phyloP scores from a whole-genome alignment of 2,113 vertebrate species.

The Climacteris rufus region DNA sequence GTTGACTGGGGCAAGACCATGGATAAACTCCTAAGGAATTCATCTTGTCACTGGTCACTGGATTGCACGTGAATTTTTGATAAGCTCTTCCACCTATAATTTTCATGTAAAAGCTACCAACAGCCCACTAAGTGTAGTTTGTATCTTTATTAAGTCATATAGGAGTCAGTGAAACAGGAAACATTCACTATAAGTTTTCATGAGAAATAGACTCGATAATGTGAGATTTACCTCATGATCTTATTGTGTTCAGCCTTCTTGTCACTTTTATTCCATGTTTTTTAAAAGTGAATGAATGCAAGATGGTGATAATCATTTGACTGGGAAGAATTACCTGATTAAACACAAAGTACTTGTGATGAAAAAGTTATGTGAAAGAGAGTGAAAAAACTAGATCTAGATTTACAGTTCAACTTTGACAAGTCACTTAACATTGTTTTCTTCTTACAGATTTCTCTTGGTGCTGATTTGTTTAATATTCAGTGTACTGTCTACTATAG shows the following conservation, averaged over 20 bases:
- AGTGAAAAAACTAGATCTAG: background rate
- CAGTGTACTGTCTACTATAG: conserved; percentile 89
- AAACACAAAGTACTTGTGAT: background rate
- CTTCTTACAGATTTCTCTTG: conserved; percentile 81
- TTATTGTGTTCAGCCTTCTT: background rate
- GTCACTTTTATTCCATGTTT: background rate
- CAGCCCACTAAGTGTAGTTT: background rate
- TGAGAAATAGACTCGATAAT: background rate
- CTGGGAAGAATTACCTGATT: background rate
- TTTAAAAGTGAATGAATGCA: background rate
- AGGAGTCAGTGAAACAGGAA: background rate
- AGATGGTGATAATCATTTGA: background rate
- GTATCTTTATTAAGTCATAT: background rate
- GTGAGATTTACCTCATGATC: background rate
- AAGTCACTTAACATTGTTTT: background rate
- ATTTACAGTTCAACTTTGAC: background rate
- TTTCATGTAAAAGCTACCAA: background rate
- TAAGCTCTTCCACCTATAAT: background rate
- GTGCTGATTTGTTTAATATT: conserved; percentile 90
- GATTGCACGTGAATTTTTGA: background rate
- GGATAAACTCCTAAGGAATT: background rate
- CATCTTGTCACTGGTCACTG: background rate
- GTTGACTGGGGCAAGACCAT: background rate
- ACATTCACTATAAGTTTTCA: background rate
- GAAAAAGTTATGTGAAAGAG: background rate